Evolutionary conservation across 2,113 vertebrate genomes (phyloP).

Genomic region (Crotalus tigris): DNA sequence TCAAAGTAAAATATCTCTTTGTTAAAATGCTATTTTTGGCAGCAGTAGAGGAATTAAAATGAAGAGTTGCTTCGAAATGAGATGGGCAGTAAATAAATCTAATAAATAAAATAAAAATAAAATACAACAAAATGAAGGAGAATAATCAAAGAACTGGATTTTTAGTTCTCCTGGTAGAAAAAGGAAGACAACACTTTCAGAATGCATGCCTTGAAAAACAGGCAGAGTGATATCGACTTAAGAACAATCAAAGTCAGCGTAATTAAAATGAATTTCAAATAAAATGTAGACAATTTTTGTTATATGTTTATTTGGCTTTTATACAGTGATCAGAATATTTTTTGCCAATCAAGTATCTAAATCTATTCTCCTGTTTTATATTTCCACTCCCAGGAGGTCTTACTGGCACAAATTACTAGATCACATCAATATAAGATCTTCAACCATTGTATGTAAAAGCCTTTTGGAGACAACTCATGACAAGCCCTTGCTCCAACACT

Average conservation of each 20-base stretch:
- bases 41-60: neutral
- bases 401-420: slow-evolving; percentile 55
- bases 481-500: slow-evolving; percentile 63
- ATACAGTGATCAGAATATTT: neutral
- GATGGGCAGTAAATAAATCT: neutral
- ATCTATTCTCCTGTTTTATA: slow-evolving; percentile 11
- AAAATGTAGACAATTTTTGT: slow-evolving; percentile 8
- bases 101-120: neutral
- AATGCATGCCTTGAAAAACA: neutral
- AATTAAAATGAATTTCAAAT: slow-evolving; percentile 38
- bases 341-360: slow-evolving; percentile 19
- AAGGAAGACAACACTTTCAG: slow-evolving; percentile 16
- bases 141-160: neutral
- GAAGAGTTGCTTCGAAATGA: neutral
- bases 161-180: neutral
- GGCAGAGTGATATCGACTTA: slow-evolving; percentile 7
- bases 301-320: neutral
- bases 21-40: slow-evolving; percentile 4
- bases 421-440: slow-evolving; percentile 31
- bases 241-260: slow-evolving; percentile 34
- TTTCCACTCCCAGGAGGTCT: slow-evolving; percentile 54
- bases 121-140: neutral
- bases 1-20: neutral
- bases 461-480: slow-evolving; percentile 59
- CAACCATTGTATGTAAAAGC: slow-evolving; percentile 55